Evolutionary conservation across 37 sponge, comb jelly and placozoan species (phyloP).

Genomic region (Haliclona indistincta): DNA sequence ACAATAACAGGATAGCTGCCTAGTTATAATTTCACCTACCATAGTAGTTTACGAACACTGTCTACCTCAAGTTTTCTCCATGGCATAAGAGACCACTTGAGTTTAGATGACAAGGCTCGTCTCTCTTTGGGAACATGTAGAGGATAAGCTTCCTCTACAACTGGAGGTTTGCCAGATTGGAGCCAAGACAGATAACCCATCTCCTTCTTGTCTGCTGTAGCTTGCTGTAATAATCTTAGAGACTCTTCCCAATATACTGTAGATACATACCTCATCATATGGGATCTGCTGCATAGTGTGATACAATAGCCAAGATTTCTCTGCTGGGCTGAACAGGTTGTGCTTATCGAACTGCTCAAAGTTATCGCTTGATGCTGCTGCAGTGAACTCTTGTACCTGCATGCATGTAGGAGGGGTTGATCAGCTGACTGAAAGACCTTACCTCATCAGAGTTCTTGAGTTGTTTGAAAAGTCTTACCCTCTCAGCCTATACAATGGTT

Average conservation of each 20-base stretch:
- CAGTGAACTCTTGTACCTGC: slow-evolving; percentile 19
- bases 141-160: slow-evolving; percentile 37
- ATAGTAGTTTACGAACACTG: slow-evolving; percentile 64
- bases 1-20: not conserved
- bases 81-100: slow-evolving; percentile 35
- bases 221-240: not conserved
- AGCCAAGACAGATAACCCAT: slow-evolving; percentile 50
- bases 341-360: slow-evolving; percentile 25
- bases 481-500: slow-evolving; percentile 36
- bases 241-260: no score
- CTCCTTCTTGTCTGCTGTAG: slow-evolving; percentile 7
- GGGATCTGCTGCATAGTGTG: slow-evolving; percentile 23
- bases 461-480: slow-evolving; percentile 1
- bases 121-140: slow-evolving; percentile 35
- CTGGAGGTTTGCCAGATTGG: slow-evolving; percentile 15
- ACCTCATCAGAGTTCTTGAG: slow-evolving; percentile 49
- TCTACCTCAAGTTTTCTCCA: slow-evolving; percentile 24
- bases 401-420: not conserved
- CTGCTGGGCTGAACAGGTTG: slow-evolving; percentile 48
- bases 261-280: slow-evolving; percentile 47
- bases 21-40: slow-evolving; percentile 28
- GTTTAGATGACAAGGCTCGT: slow-evolving; percentile 7
- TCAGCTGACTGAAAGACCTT: not conserved
- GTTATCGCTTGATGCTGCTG: not conserved
- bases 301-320: slow-evolving; percentile 42